phyloP scores from a whole-genome alignment of 2,888 invertebrate species.

The Epinotia bilunana region DNA sequence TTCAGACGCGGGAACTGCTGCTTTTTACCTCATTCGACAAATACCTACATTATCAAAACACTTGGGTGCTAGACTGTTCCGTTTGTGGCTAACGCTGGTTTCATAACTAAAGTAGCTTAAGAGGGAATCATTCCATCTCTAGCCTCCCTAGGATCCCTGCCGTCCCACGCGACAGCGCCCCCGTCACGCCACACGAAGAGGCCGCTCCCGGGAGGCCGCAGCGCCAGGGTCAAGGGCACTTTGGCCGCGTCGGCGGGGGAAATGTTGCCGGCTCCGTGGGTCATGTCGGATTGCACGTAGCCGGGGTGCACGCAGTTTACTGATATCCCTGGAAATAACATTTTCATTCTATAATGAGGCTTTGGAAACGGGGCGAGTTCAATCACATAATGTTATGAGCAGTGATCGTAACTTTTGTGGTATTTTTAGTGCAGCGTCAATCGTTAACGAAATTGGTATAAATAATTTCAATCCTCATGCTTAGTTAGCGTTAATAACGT shows the following conservation, averaged over 20 bases:
- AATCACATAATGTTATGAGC: too few relatives aligned
- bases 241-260: conserved; percentile 63
- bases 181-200: conserved; percentile 72
- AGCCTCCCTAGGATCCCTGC: conserved; percentile 69
- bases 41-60: too few relatives aligned
- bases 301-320: conserved; percentile 78
- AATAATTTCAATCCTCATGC: too few relatives aligned
- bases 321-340: conserved; percentile 58
- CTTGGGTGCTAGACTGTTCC: too few relatives aligned
- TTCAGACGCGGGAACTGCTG: too few relatives aligned
- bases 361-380: too few relatives aligned
- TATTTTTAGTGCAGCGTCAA: too few relatives aligned
- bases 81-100: too few relatives aligned
- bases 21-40: not conserved
- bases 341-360: too few relatives aligned
- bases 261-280: conserved; percentile 65
- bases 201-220: conserved; percentile 58
- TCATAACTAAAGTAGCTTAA: not conserved
- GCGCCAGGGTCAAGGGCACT: conserved; percentile 56
- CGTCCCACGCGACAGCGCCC: conserved; percentile 68
- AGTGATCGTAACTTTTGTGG: too few relatives aligned
- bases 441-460: too few relatives aligned
- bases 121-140: conserved; percentile 62
- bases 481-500: too few relatives aligned
- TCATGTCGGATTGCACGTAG: conserved; percentile 78